phyloP scores from a whole-genome alignment of 2,888 invertebrate species.

The Nomada hirtipes region DNA sequence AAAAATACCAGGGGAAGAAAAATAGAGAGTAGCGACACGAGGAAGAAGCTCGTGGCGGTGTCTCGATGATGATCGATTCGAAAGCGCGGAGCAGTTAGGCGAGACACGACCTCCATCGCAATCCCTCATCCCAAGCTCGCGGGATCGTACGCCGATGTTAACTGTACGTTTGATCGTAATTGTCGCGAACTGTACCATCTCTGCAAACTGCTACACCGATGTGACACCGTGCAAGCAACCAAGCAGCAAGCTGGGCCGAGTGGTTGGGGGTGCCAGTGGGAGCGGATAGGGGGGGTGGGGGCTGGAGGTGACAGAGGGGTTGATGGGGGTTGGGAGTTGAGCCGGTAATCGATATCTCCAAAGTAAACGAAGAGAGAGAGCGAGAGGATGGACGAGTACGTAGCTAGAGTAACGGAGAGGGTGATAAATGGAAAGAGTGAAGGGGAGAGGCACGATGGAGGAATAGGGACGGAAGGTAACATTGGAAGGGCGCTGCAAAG shows the following conservation, averaged over 20 bases:
- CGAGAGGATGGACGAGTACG: constrained; percentile 56
- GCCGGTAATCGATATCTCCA: constrained; percentile 84
- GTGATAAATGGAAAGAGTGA: constrained; percentile 37
- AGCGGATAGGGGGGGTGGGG: constrained; percentile 68
- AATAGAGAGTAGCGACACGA: neutral
- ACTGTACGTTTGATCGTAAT: constrained; percentile 73
- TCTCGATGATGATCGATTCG: constrained; percentile 40
- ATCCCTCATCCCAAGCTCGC: constrained; percentile 40
- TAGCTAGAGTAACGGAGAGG: constrained; percentile 38
- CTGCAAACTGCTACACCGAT: constrained; percentile 82
- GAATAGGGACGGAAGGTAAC: constrained; percentile 61
- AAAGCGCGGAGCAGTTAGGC: constrained; percentile 32
- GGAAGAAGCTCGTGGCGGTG: neutral
- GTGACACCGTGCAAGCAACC: constrained; percentile 80
- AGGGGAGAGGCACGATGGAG: constrained; percentile 41
- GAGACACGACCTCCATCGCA: constrained; percentile 39
- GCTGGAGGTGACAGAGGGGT: constrained; percentile 73
- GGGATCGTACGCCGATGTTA: constrained; percentile 61
- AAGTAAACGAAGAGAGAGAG: constrained; percentile 82
- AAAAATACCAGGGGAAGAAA: neutral
- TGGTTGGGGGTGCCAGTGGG: constrained; percentile 62
- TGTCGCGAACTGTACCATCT: constrained; percentile 74
- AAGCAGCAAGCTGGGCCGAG: constrained; percentile 74
- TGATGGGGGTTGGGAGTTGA: constrained; percentile 80
- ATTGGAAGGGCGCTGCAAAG: constrained; percentile 23